Percentiles rank a stretch among this genome's conserved stretches.
Conservation (phyloP, 2,888 invertebrate genomes). For the Deilephila elpenor region DNA sequence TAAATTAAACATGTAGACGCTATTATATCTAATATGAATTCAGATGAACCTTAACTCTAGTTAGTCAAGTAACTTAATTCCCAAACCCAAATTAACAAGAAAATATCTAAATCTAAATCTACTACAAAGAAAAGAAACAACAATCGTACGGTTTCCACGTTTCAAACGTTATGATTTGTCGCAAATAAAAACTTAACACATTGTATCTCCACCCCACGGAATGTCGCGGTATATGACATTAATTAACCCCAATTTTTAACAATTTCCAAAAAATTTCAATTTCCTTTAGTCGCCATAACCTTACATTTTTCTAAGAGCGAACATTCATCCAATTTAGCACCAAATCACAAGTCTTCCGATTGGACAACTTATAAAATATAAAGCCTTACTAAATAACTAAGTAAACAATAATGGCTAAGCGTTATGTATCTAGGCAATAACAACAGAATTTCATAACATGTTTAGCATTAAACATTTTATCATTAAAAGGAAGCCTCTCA, state of each 20-base stretch:
- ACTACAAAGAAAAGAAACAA: constrained; percentile 82
- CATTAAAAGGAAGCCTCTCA: constrained; percentile 78
- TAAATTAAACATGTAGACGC: constrained; percentile 78
- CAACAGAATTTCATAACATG: constrained; percentile 82
- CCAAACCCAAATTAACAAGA: constrained; percentile 84
- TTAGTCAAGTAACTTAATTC: constrained; percentile 81
- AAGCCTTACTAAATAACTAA: constrained; percentile 75
- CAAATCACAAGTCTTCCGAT: constrained; percentile 84
- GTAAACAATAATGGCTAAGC: constrained; percentile 82
- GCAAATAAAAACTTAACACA: constrained; percentile 84
- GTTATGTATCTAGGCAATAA: constrained; percentile 81
- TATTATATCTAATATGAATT: constrained; percentile 78
- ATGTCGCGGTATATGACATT: constrained; percentile 71
- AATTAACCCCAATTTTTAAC: constrained; percentile 35
- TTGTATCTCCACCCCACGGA: constrained; percentile 67
- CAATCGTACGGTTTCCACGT: constrained; percentile 72
- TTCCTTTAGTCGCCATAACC: constrained; percentile 22
- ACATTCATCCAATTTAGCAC: constrained; percentile 81
- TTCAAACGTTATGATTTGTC: constrained; percentile 62
- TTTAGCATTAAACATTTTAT: constrained; percentile 68
- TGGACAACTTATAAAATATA: constrained; percentile 74
- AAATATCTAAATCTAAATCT: constrained; percentile 75
- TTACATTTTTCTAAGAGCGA: constrained; percentile 49
- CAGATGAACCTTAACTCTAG: constrained; percentile 82
- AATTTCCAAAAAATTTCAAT: constrained; percentile 39